phyloP scores from a whole-genome alignment of 1,140 invertebrate species.

The Charaxes varanes region DNA sequence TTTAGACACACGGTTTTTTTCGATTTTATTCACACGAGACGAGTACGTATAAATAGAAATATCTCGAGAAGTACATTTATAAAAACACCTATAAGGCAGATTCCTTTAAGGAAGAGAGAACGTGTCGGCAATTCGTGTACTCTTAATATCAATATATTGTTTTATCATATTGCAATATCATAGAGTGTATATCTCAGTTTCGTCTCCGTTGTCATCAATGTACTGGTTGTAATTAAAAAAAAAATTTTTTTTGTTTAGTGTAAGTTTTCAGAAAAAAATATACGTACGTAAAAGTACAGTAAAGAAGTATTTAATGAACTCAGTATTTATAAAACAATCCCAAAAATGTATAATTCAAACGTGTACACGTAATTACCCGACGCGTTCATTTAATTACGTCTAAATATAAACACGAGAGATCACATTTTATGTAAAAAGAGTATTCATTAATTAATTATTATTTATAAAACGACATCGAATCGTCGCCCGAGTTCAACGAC shows the following conservation, averaged over 20 bases:
- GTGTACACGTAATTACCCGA: constrained; percentile 27
- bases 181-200: no score
- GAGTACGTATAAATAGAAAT: constrained; percentile 38
- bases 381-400: constrained; percentile 38
- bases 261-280: constrained; percentile 2
- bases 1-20: constrained; percentile 41
- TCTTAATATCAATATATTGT: no score
- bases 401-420: constrained; percentile 55
- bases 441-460: constrained; percentile 7
- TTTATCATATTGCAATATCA: no score
- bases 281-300: no score
- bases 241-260: no score
- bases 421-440: constrained; percentile 49
- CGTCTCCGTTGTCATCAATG: no score
- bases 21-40: constrained; percentile 27
- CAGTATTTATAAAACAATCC: no score
- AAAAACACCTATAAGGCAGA: constrained; percentile 71
- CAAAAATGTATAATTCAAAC: no score
- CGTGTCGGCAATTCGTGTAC: constrained; percentile 28
- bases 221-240: no score
- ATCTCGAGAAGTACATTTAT: constrained; percentile 60
- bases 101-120: constrained; percentile 49
- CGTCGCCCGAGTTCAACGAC: constrained; percentile 18
- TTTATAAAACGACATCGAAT: constrained; percentile 28
- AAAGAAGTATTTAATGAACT: no score